Conservation (phyloP, 2,113 vertebrate genomes). For the Nipponia nippon region DNA sequence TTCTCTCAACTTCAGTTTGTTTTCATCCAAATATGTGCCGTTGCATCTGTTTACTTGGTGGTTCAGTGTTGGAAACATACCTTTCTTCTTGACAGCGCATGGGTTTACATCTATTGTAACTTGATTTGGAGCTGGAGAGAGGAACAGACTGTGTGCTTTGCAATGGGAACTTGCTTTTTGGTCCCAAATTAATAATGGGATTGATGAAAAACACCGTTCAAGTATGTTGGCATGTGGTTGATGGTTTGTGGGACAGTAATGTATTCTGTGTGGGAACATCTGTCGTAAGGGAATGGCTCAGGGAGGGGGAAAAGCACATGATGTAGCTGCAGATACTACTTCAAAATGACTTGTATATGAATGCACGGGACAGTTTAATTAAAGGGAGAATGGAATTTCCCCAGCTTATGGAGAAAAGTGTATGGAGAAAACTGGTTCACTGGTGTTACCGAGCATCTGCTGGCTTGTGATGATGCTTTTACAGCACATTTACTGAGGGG, state of each 20-base stretch:
- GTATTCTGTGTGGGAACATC: background rate
- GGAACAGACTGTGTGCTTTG: background rate
- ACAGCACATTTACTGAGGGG: background rate
- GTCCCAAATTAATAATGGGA: background rate
- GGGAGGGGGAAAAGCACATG: background rate
- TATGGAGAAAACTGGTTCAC: background rate
- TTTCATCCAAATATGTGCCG: conserved; percentile 1
- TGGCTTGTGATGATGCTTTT: background rate
- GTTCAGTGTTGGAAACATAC: background rate
- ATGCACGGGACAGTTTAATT: background rate
- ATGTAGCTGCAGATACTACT: background rate
- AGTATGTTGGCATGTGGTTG: background rate
- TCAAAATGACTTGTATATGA: background rate
- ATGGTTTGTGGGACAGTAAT: background rate
- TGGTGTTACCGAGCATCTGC: background rate
- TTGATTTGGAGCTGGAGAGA: background rate
- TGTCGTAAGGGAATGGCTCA: background rate
- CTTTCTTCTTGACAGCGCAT: background rate
- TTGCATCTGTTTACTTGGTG: conserved; percentile 32
- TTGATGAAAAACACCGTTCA: background rate
- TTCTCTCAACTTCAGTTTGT: background rate
- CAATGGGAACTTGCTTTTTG: background rate
- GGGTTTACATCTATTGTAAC: background rate
- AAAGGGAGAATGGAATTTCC: background rate
- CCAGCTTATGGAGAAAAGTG: background rate